Conservation (phyloP, 2,113 vertebrate genomes). For the Canis aureus region DNA sequence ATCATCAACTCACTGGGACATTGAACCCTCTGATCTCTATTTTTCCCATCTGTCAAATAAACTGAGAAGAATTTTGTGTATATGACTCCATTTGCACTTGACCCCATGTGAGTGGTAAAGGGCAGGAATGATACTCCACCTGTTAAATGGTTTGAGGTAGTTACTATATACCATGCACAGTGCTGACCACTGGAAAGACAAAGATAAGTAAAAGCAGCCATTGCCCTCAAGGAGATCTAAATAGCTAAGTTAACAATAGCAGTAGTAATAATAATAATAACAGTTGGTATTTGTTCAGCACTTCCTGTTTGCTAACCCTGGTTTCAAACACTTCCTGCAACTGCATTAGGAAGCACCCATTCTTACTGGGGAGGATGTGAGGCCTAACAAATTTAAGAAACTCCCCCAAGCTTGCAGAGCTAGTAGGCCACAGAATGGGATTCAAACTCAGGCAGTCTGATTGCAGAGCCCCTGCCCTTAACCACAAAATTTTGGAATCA, state of each 20-base stretch:
- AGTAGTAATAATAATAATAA: neutral
- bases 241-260: neutral
- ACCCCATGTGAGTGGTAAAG: neutral
- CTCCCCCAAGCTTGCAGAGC: neutral
- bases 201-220: neutral
- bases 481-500: neutral
- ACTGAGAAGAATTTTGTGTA: neutral
- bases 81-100: neutral
- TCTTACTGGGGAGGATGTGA: neutral
- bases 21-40: neutral
- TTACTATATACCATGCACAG: neutral
- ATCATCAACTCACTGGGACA: neutral
- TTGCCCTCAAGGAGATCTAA: neutral
- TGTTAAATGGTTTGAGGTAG: neutral
- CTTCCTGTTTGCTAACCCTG: neutral
- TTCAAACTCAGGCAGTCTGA: neutral
- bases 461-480: neutral
- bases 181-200: neutral
- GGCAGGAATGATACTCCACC: neutral
- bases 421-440: neutral
- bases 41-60: conserved; percentile 29
- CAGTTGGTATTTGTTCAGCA: neutral
- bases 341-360: neutral
- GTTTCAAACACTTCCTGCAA: neutral
- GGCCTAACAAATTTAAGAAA: neutral